Evolutionary conservation across 1,140 invertebrate genomes (phyloP), one percentile per base, ranked within the genome.

Genomic region (Psilanteris sp.): DNA sequence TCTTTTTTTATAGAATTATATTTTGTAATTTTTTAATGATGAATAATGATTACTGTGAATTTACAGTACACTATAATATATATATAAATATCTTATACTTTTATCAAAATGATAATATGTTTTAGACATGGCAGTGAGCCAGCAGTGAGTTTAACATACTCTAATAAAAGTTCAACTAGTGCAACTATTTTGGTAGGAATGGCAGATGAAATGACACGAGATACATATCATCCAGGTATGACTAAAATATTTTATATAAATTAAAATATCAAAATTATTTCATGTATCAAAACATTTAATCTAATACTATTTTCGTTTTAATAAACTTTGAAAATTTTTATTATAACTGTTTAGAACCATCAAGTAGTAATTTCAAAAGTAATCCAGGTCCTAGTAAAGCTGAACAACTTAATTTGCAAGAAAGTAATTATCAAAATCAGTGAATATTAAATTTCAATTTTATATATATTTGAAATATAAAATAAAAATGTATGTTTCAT

Each of bases 51-150:
- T 6, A n/a, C n/a, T n/a, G n/a, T n/a, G n/a, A n/a, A n/a, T n/a
- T n/a, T n/a, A n/a, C n/a, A n/a, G n/a, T n/a, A n/a, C n/a, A n/a
- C n/a, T n/a, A n/a, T n/a, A n/a, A n/a, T n/a, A n/a, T n/a, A n/a
- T n/a, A n/a, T n/a, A n/a, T n/a, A n/a, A n/a, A n/a, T n/a, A n/a
- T n/a, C n/a, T n/a, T n/a, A n/a, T n/a, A n/a, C 24, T 50, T 73
- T 37, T 26, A 29, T 61, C 37, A 46, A 62, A 8, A 61, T 50
- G 61, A 57, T 44, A 71, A 1, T 52, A 79, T 61, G 71, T 82
- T 83, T 22, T 20, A 91, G 90, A 78, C 89, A 91, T 80, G 87
- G 90, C 22, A 87, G 86, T 48, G 90, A 91, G 77, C 91, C 92
- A 46, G 88, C 91, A 36, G 91, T 92, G 1, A 91, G 18, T 81